Evolutionary conservation across 2,888 invertebrate genomes (phyloP).

Genomic region (Acanthosoma haemorrhoidale): DNA sequence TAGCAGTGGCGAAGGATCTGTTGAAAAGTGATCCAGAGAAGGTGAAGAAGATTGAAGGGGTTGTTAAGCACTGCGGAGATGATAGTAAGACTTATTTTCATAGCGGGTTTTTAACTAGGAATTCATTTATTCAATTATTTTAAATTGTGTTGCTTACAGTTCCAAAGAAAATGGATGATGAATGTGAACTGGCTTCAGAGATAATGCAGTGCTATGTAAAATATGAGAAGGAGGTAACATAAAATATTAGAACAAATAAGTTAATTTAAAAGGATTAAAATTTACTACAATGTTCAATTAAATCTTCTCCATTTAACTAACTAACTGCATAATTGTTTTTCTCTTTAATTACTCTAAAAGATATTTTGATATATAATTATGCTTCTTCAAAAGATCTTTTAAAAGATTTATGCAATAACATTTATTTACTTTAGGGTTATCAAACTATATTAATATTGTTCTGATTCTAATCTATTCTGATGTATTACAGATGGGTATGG

Average conservation of each 20-base stretch:
- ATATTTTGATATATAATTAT: too few species aligned
- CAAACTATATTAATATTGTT: too few species aligned
- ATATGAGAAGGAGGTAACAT: slow-evolving; percentile 34
- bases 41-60: slow-evolving; percentile 28
- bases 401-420: too few species aligned
- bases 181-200: slow-evolving; percentile 34
- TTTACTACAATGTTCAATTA: too few species aligned
- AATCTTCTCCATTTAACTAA: too few species aligned
- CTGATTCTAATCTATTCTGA: too few species aligned
- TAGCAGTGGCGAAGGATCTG: slow-evolving; percentile 32
- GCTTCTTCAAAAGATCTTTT: too few species aligned
- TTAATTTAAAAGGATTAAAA: too few species aligned
- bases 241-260: too few species aligned
- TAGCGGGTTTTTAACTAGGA: background rate
- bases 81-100: slow-evolving; percentile 26
- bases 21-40: slow-evolving; percentile 34
- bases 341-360: too few species aligned
- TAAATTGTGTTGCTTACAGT: slow-evolving; percentile 24
- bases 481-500: background rate
- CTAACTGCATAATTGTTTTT: too few species aligned
- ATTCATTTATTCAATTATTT: background rate
- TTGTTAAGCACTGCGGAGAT: slow-evolving; percentile 34
- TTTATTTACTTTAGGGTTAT: too few species aligned
- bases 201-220: slow-evolving; percentile 36
- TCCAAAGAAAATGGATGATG: slow-evolving; percentile 34